Evolutionary conservation across 2,888 invertebrate genomes (phyloP), one percentile per base, ranked within the genome.

Genomic region (Trisateles emortualis): DNA sequence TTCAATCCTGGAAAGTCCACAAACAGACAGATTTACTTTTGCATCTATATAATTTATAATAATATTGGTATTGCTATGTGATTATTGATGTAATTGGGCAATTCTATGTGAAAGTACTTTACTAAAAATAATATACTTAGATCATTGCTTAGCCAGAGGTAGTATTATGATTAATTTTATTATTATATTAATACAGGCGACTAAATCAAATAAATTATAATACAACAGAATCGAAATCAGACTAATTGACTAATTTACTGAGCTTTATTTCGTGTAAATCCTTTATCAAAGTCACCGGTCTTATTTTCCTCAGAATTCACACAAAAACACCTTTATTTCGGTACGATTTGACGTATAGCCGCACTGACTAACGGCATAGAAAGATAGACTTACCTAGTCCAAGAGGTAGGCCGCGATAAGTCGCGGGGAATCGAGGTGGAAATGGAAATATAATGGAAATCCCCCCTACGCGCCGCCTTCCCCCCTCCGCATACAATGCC

Each of bases 401-500:
- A 81, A 89, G 78, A 87, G 90, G 90, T 90, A 90, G 87, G 87
- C 87, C 81, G 84, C 88, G 92, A 92, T 92, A 92, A 92, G 89
- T 91, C 85, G 87, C 74, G 72, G 79, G 74, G 87, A 91, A 91
- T 88, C 82, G 92, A 92, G 91, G 91, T 92, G 92, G 92, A 91
- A 92, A 92, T 92, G 92, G 91, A 90, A 92, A 92, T 92, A 91
- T 92, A 92, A 92, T 92, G 92, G 90, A 88, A 89, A 84, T 80
- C 81, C 83, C 82, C 78, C 82, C 74, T 56, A 55, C 66, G 59
- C 72, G 63, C 63, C 70, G 59, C 49, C 68, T 64, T 64, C 76
- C 72, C 75, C 78, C 69, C 68, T 68, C 71, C 76, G 76, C 84
- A 80, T 83, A 92, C 92, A 92, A 92, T 92, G 90, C 86, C 80